phyloP scores from a whole-genome alignment of 2,888 invertebrate genomes.

The Eilema depressum region DNA sequence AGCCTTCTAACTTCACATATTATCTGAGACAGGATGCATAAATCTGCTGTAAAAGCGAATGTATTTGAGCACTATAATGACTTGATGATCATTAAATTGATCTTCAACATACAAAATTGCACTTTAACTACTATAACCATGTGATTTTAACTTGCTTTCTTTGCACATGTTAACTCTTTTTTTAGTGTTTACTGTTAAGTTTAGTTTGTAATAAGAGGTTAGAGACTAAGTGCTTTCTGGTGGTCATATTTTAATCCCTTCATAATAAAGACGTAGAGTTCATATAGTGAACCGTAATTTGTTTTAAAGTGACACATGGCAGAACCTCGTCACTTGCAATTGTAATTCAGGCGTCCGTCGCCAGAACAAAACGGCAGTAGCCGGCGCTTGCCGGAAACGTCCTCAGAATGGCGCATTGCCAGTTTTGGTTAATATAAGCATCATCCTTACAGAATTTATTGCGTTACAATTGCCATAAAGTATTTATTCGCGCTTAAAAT shows the following conservation, averaged over 20 bases:
- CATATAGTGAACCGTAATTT: background rate
- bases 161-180: too few relatives aligned
- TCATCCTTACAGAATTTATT: conserved; percentile 67
- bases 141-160: too few relatives aligned
- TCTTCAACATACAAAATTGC: too few relatives aligned
- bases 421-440: conserved; percentile 70
- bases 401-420: conserved; percentile 78
- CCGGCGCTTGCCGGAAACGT: conserved; percentile 77
- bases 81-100: too few relatives aligned
- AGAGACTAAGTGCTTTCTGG: too few relatives aligned
- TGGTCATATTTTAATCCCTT: background rate
- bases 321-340: conserved; percentile 72
- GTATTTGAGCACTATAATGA: too few relatives aligned
- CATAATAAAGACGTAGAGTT: background rate
- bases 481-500: conserved; percentile 44
- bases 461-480: conserved; percentile 54
- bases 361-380: conserved; percentile 73
- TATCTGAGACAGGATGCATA: too few relatives aligned
- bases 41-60: too few relatives aligned
- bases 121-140: too few relatives aligned
- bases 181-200: too few relatives aligned
- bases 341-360: conserved; percentile 76
- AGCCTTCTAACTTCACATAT: too few relatives aligned
- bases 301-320: conserved; percentile 69
- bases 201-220: too few relatives aligned